Base-by-base conservation (phyloP, 2,113 vertebrate species). In the Menura novaehollandiae region DNA sequence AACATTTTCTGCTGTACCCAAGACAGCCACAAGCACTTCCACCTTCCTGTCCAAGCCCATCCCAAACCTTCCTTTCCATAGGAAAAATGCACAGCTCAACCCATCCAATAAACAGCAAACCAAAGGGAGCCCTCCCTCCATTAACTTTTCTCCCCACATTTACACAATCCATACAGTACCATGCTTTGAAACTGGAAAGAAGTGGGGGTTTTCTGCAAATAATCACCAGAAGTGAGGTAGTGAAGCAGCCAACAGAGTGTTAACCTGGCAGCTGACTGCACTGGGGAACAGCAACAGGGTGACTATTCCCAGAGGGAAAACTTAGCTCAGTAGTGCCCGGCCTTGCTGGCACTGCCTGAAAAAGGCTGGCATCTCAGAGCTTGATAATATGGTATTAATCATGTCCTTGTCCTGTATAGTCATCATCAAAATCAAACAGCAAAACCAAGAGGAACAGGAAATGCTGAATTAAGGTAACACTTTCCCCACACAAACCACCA, bases 381-480 rank as follows among this genome's bases (percentile, higher is more conserved):
- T 71, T 28, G 47, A 28, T 37, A 83, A 39, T 23, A 37, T 8
- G 47, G 47, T 46, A 56, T 75, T 79, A 88, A 85, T 90, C 60
- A 32, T 10, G 39, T 77, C 64, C 68, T 74, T 71, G 74, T 88
- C 59, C 69, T 79, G 32, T 47, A 22, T 0, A 52, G 15, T 89
- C 72, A 35, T 44, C 81, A 83, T 71, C 83, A 86, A 79, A 94
- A 88, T 63, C 85, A 85, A 95, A 83, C 58, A 79, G 94, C 37
- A 92, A 86, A 62, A 77, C 49, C 3, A 7, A 83, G 55, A 90
- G 63, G 43, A 90, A 37, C 23, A 53, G 85, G 63, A 94, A 96
- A 88, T 24, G 56, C 75, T 84, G 85, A 74, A 89, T 93, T 83
- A 93, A 88, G 82, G 82, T 83, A 90, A 96, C 63, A 67, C 51